Percentiles rank a stretch among this genome's conserved stretches.
These are phyloP conservation scores for Loris lydekkerianus DNA, from an alignment of 2,797 vertebrate species.

Conservation along the genomic window DNA sequence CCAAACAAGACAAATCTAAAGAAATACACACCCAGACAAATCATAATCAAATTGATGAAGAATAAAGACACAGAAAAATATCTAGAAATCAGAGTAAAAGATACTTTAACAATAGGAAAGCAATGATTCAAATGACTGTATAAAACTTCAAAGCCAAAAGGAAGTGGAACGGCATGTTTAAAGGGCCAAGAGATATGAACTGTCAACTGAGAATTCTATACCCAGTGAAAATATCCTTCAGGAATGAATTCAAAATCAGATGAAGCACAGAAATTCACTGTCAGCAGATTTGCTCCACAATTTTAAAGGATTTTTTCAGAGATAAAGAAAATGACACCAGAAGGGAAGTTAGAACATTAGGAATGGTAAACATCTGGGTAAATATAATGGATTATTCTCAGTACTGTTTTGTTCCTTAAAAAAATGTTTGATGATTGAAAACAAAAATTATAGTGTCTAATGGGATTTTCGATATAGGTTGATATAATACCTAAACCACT, in stretches of 20 bases:
- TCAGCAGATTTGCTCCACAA: background rate
- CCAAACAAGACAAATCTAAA: background rate
- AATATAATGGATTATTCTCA: background rate
- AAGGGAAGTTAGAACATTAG: background rate
- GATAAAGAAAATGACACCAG: slow-evolving; percentile 3
- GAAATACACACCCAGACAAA: background rate
- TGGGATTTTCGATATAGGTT: background rate
- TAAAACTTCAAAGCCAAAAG: background rate
- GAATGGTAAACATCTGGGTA: background rate
- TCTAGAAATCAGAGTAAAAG: slow-evolving; percentile 26
- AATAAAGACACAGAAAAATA: background rate
- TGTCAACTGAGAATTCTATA: background rate
- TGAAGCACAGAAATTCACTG: background rate
- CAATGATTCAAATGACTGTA: background rate
- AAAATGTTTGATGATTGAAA: background rate
- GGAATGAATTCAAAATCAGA: background rate
- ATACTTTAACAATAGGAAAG: background rate
- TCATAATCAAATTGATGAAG: background rate
- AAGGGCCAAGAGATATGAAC: slow-evolving; percentile 4
- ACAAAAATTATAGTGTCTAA: background rate
- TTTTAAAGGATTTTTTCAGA: slow-evolving; percentile 16
- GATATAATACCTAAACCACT: background rate
- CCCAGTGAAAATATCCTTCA: slow-evolving; percentile 12
- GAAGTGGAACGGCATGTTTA: background rate
- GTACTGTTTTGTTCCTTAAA: slow-evolving; percentile 9